These are phyloP conservation scores for Virgularia gustaviana DNA, from an alignment of 92 coral and sea anemone genomes.

Conservation along the genomic window DNA sequence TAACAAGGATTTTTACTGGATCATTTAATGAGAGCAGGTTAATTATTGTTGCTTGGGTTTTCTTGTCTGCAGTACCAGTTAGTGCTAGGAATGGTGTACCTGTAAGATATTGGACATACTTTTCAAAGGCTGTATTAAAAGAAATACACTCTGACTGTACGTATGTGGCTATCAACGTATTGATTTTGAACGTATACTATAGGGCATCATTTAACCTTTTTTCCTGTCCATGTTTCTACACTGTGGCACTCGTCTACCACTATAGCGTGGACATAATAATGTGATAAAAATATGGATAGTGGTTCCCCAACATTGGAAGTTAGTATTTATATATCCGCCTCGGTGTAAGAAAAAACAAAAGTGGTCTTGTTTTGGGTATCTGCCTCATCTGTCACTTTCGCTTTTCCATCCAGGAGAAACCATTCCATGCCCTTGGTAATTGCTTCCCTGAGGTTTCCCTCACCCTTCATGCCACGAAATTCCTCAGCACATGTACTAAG, in stretches of 20 bases:
- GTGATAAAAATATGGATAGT: too few relatives aligned
- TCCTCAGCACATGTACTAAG: constrained; percentile 38
- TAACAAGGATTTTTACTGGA: background rate
- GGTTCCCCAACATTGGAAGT: too few relatives aligned
- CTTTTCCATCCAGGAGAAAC: constrained; percentile 50
- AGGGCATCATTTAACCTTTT: too few relatives aligned
- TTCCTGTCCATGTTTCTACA: constrained; percentile 27
- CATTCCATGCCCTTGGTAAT: constrained; percentile 11
- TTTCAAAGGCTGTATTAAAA: too few relatives aligned
- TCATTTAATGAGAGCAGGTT: too few relatives aligned
- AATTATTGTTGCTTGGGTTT: too few relatives aligned
- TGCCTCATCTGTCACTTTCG: constrained; percentile 44
- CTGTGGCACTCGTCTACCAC: constrained; percentile 26
- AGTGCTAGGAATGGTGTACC: constrained; percentile 49
- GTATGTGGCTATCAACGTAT: too few relatives aligned
- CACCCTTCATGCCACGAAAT: constrained; percentile 29
- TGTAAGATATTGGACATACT: constrained; percentile 9
- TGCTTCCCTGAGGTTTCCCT: constrained; percentile 8
- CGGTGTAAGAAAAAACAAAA: constrained; percentile 23
- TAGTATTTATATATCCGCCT: constrained; percentile 38
- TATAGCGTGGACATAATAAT: background rate
- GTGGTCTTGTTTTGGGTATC: constrained; percentile 39
- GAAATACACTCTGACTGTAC: too few relatives aligned
- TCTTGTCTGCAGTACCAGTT: constrained; percentile 59
- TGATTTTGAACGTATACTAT: too few relatives aligned